phyloP scores from a whole-genome alignment of 2,797 vertebrate genomes.

The Spea hammondii region DNA sequence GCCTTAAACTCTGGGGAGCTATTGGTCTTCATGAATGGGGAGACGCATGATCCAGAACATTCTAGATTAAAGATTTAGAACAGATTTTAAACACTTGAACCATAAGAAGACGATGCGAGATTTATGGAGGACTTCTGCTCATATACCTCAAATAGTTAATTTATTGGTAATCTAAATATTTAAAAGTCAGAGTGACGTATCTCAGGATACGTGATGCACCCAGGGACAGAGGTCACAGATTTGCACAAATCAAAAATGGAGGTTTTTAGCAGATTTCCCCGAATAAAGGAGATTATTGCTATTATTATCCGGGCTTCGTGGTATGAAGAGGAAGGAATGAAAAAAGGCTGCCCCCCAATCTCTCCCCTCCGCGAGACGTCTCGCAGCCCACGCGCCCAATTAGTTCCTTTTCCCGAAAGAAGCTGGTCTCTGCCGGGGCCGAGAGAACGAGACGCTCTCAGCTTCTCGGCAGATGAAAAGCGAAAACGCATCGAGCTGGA shows the following conservation, averaged over 20 bases:
- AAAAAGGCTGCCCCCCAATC: slow-evolving; percentile 9
- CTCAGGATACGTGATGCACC: not conserved
- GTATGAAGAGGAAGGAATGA: slow-evolving; percentile 24
- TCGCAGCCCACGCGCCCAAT: slow-evolving; percentile 26
- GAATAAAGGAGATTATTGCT: slow-evolving; percentile 26
- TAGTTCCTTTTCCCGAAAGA: slow-evolving; percentile 21
- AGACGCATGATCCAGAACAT: no score
- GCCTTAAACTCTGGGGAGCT: no score
- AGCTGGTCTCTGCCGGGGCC: not conserved
- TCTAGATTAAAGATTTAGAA: no score
- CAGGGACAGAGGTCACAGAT: slow-evolving; percentile 20
- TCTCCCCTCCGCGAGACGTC: not conserved
- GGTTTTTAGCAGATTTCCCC: slow-evolving; percentile 12
- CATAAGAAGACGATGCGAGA: no score
- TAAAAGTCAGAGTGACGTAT: not conserved
- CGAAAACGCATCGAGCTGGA: slow-evolving; percentile 6
- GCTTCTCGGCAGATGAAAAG: slow-evolving; percentile 3
- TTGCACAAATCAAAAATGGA: not conserved
- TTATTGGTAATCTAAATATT: not conserved
- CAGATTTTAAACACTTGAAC: no score
- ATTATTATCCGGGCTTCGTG: slow-evolving; percentile 22
- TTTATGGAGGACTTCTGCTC: no score
- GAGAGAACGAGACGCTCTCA: slow-evolving; percentile 12
- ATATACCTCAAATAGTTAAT: no score
- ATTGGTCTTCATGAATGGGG: no score